Evolutionary conservation across 2,797 vertebrate species (phyloP).

Genomic region (Falco cherrug): DNA sequence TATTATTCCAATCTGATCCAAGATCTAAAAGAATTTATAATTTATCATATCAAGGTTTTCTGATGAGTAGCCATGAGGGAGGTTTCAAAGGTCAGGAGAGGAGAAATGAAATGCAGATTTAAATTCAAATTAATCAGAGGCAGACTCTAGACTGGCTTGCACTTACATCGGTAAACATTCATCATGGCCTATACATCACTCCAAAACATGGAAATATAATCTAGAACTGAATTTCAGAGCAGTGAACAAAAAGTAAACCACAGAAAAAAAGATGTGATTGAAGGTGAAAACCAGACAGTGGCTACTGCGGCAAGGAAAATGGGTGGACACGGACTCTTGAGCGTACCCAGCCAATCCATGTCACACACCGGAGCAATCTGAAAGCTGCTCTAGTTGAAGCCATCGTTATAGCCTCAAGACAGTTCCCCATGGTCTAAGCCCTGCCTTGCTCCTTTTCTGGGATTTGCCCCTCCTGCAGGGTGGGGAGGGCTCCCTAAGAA

Average conservation of each 20-base stretch:
- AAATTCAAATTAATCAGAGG: slow-evolving; percentile 50
- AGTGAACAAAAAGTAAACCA: background rate
- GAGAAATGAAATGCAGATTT: slow-evolving; percentile 62
- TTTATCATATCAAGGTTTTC: slow-evolving; percentile 52
- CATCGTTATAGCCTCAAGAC: background rate
- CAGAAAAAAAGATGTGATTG: background rate
- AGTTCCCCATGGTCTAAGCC: background rate
- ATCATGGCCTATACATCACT: background rate
- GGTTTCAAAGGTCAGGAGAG: slow-evolving; percentile 66
- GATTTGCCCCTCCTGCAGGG: background rate
- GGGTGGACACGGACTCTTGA: background rate
- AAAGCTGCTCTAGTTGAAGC: background rate
- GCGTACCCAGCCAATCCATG: fast-evolving
- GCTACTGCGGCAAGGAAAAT: background rate
- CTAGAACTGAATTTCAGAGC: background rate
- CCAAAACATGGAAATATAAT: background rate
- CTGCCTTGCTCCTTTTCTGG: background rate
- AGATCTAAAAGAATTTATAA: slow-evolving; percentile 65
- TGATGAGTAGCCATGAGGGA: slow-evolving; percentile 55
- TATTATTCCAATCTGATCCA: slow-evolving; percentile 51
- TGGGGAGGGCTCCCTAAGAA: background rate
- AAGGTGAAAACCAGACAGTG: background rate
- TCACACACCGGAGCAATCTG: background rate
- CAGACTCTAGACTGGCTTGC: background rate
- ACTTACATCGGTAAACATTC: background rate